Conservation (phyloP, 2,888 invertebrate species). For the Limulus polyphemus region DNA sequence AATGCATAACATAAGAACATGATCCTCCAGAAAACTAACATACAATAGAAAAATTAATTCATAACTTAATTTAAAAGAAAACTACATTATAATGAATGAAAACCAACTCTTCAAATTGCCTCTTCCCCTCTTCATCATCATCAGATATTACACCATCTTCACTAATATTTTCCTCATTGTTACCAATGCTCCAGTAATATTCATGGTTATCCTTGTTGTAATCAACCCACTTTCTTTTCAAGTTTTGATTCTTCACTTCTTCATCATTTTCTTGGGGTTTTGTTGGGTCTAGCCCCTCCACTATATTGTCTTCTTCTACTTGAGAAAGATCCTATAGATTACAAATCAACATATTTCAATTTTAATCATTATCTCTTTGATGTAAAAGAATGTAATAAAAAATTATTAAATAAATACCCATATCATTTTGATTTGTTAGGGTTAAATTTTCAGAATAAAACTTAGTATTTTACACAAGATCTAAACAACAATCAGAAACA, state of each 20-base stretch:
- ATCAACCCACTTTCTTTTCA: constrained; percentile 1
- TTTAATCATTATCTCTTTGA: constrained; percentile 3
- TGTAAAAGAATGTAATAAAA: background rate
- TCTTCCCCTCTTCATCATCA: no score
- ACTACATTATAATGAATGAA: no score
- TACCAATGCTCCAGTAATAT: background rate
- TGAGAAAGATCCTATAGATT: no score
- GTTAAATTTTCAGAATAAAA: no score
- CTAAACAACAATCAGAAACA: no score
- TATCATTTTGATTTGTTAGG: no score
- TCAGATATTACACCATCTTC: background rate
- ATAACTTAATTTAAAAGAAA: no score
- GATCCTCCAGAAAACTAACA: no score
- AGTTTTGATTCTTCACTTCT: background rate
- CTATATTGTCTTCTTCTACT: background rate
- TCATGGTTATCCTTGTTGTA: constrained; percentile 1
- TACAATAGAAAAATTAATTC: no score
- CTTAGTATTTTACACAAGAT: no score
- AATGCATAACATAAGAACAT: no score
- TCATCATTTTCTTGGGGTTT: background rate
- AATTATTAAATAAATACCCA: background rate
- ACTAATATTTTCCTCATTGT: background rate
- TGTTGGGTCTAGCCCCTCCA: background rate
- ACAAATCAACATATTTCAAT: background rate
- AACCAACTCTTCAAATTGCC: no score